Evolutionary conservation across 1,140 invertebrate species (phyloP).

Genomic region (Drosophila albomicans): DNA sequence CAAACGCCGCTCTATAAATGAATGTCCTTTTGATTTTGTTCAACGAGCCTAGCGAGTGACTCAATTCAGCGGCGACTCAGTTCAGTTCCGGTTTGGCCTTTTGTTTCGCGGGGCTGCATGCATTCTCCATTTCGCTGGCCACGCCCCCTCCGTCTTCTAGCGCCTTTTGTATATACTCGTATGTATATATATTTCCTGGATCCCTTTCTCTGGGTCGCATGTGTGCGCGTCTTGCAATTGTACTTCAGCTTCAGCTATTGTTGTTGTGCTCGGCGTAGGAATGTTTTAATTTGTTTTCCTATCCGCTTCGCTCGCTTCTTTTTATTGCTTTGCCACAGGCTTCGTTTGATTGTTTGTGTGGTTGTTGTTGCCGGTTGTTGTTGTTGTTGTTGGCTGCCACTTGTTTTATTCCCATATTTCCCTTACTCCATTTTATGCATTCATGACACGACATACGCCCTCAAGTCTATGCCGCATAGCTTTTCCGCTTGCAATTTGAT

Average conservation of each 20-base stretch:
- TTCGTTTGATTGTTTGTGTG: constrained; percentile 76
- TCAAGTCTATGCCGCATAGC: constrained; percentile 60
- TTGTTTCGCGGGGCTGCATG: constrained; percentile 61
- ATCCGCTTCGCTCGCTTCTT: constrained; percentile 76
- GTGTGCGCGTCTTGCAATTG: constrained; percentile 48
- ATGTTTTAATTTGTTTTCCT: constrained; percentile 84
- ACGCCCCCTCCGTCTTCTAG: constrained; percentile 33
- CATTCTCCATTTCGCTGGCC: constrained; percentile 61
- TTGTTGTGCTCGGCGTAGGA: constrained; percentile 57
- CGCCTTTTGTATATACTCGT: constrained; percentile 30
- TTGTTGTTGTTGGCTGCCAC: constrained; percentile 24
- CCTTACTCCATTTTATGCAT: constrained; percentile 62
- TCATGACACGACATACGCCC: constrained; percentile 76
- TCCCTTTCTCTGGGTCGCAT: constrained; percentile 19
- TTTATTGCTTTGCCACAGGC: constrained; percentile 77
- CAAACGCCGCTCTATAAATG: constrained; percentile 72
- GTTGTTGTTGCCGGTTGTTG: constrained; percentile 41
- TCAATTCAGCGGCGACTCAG: constrained; percentile 74
- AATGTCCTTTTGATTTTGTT: constrained; percentile 84
- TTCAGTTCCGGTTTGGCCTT: constrained; percentile 62
- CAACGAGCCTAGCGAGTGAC: constrained; percentile 82
- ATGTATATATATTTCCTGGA: constrained; percentile 9
- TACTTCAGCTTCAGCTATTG: constrained; percentile 13
- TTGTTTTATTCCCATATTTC: constrained; percentile 8
- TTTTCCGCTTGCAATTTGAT: constrained; percentile 53